These are phyloP conservation scores for Sericinus montela DNA, from an alignment of 2,888 invertebrate genomes.

Conservation along the genomic window DNA sequence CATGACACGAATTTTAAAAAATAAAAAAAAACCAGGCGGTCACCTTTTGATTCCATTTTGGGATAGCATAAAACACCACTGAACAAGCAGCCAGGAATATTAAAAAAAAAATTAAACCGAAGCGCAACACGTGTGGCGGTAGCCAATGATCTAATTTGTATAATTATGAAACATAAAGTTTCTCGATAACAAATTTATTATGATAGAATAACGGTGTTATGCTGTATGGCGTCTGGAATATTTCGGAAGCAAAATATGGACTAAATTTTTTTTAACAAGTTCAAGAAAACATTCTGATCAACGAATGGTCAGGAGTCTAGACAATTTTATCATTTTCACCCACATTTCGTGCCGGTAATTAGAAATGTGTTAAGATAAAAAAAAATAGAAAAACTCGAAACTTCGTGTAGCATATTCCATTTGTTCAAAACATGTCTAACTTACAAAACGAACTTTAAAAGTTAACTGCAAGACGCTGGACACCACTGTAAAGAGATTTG, in stretches of 20 bases:
- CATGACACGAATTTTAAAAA: not conserved
- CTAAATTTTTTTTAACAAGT: no score
- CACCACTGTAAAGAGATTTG: no score
- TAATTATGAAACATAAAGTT: constrained; percentile 36
- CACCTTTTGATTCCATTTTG: constrained; percentile 11
- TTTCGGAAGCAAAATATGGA: not conserved
- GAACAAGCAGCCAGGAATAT: not conserved
- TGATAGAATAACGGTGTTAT: constrained; percentile 31
- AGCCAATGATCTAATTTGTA: constrained; percentile 42
- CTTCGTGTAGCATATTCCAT: no score
- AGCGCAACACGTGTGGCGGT: constrained; percentile 9
- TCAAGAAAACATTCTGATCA: no score
- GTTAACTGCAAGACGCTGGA: no score
- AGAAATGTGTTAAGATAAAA: no score
- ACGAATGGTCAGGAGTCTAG: no score
- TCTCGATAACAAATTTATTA: constrained; percentile 31
- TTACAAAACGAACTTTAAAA: no score
- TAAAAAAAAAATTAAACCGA: not conserved
- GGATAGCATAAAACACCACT: not conserved
- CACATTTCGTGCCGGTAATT: no score
- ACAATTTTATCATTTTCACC: no score
- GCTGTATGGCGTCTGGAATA: constrained; percentile 22
- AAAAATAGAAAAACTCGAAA: no score
- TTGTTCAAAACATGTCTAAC: no score
- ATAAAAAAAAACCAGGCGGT: not conserved